These are phyloP conservation scores for Mormyrus hasselquistii DNA, from an alignment of 2,797 vertebrate genomes.

Conservation along the genomic window DNA sequence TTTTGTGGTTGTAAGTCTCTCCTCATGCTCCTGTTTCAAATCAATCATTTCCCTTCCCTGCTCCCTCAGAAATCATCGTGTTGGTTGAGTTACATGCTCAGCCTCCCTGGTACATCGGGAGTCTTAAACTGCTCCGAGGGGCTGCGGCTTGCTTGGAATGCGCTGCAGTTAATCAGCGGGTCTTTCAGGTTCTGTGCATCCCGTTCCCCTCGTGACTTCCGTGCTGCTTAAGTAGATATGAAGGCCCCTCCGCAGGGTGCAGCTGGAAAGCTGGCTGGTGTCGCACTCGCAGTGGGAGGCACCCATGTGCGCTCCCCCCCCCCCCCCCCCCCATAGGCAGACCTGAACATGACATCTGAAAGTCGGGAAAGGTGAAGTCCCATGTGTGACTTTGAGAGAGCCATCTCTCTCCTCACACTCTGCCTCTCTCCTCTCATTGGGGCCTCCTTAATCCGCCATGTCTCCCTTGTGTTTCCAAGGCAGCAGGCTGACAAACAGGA, in stretches of 20 bases:
- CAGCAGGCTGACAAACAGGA: not conserved
- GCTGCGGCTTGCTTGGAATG: not conserved
- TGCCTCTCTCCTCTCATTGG: not conserved
- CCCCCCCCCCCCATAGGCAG: not conserved
- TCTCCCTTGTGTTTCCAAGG: not conserved
- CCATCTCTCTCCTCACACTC: not conserved
- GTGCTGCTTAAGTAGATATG: not conserved
- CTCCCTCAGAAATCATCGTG: not conserved
- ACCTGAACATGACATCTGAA: not conserved
- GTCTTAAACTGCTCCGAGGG: not conserved
- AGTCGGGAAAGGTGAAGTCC: not conserved
- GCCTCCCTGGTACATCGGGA: not conserved
- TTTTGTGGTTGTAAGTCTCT: not conserved
- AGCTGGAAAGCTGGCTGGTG: not conserved
- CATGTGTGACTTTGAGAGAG: not conserved
- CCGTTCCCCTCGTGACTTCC: not conserved
- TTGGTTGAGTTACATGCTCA: not conserved
- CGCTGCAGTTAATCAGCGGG: not conserved
- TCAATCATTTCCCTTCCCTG: not conserved
- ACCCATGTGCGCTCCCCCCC: not conserved
- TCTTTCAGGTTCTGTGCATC: not conserved
- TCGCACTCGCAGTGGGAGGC: not conserved
- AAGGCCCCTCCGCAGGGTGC: not conserved
- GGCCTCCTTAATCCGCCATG: not conserved
- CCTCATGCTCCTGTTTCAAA: not conserved